phyloP scores from a whole-genome alignment of 2,113 vertebrate species.

The Colaptes auratus region DNA sequence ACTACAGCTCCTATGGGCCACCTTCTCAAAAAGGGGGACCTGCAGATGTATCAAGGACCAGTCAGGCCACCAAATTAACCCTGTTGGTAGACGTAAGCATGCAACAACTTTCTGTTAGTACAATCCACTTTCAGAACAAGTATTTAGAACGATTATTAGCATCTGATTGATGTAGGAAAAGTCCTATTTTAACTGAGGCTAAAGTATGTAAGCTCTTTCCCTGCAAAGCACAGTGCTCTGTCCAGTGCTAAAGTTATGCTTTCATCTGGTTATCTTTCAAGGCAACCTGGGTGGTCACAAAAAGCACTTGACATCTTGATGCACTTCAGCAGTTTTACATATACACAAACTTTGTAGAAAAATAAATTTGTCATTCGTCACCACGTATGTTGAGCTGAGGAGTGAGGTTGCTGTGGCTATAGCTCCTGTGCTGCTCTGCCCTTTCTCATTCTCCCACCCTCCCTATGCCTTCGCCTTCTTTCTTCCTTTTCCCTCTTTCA shows the following conservation, averaged over 20 bases:
- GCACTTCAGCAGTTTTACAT: slow-evolving; percentile 99
- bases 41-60: not conserved
- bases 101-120: slow-evolving; percentile 26
- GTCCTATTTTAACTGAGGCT: slow-evolving; percentile 21
- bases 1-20: not conserved
- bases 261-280: slow-evolving; percentile 99
- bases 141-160: slow-evolving; percentile 67
- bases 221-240: slow-evolving; percentile 61
- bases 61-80: slow-evolving; percentile 5
- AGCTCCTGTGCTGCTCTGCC: slow-evolving; percentile 79
- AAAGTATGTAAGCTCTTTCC: slow-evolving; percentile 40
- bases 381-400: slow-evolving; percentile 96
- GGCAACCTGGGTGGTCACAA: slow-evolving; percentile 98
- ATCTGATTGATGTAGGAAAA: slow-evolving; percentile 62
- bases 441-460: slow-evolving; percentile 43
- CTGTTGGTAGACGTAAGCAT: not conserved
- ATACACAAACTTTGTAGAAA: slow-evolving; percentile 99
- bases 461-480: not conserved
- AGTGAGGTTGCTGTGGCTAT: slow-evolving; percentile 74
- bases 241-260: slow-evolving; percentile 87
- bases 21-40: not conserved
- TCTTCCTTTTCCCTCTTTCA: slow-evolving; percentile 16
- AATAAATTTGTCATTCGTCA: slow-evolving; percentile 99
- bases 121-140: slow-evolving; percentile 50
- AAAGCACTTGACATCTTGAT: slow-evolving; percentile 99